These are phyloP conservation scores for Bungarus multicinctus DNA, from an alignment of 2,113 vertebrate species.

Conservation along the genomic window DNA sequence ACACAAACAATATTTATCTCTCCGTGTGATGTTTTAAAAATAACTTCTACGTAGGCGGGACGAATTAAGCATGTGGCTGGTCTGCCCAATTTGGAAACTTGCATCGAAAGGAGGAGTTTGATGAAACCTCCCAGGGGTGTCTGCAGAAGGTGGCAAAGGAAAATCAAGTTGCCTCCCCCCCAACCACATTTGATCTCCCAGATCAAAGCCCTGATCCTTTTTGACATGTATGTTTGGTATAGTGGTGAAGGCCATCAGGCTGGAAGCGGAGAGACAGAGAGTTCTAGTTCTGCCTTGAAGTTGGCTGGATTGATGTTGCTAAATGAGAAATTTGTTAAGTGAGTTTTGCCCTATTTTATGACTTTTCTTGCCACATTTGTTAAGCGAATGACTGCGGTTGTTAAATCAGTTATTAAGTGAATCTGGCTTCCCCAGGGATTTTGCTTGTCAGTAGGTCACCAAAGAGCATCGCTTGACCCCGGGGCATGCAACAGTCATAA, in stretches of 20 bases:
- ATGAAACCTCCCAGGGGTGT: background rate
- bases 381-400: no score
- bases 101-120: no score
- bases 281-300: background rate
- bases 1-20: conserved; percentile 4
- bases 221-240: background rate
- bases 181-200: background rate
- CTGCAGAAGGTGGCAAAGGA: background rate
- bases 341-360: no score
- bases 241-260: background rate
- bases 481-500: no score
- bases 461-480: no score
- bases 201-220: background rate
- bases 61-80: background rate
- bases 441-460: no score
- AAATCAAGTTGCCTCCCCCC: no score
- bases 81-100: background rate
- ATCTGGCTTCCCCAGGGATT: no score
- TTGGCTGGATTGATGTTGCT: background rate
- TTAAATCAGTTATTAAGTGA: no score
- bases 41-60: background rate
- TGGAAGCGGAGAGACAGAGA: background rate
- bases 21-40: conserved; percentile 3
- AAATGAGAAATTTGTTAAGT: no score
- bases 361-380: no score